Evolutionary conservation across 2,888 invertebrate genomes (phyloP).

Genomic region (Cryptus armator): DNA sequence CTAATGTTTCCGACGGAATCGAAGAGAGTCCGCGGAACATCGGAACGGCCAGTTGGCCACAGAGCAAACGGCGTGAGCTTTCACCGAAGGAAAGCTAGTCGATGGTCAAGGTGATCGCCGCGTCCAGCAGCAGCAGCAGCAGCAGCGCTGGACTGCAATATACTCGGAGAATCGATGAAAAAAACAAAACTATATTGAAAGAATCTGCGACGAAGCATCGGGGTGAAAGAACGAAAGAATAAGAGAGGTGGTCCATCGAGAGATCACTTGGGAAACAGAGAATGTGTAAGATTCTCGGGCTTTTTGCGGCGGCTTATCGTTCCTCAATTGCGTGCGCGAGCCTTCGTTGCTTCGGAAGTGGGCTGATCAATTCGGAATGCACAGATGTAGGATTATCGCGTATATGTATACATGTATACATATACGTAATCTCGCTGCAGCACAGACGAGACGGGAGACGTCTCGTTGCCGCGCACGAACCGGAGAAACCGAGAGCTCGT

Average conservation of each 20-base stretch:
- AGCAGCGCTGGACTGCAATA: background rate
- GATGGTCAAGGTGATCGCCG: slow-evolving; percentile 77
- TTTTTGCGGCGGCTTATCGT: background rate
- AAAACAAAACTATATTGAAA: background rate
- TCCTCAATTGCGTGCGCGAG: slow-evolving; percentile 45
- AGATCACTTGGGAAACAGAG: slow-evolving; percentile 27
- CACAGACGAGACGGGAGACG: slow-evolving; percentile 22
- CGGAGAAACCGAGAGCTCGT: slow-evolving; percentile 38
- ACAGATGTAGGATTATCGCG: slow-evolving; percentile 28
- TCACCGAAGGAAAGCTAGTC: slow-evolving; percentile 81
- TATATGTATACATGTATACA: background rate
- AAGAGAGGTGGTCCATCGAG: slow-evolving; percentile 13
- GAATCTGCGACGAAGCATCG: background rate
- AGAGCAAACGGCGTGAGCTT: slow-evolving; percentile 72
- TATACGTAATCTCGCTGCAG: background rate
- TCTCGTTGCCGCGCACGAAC: slow-evolving; percentile 18
- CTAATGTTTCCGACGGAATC: background rate
- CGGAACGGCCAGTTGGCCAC: slow-evolving; percentile 20
- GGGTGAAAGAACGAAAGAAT: background rate
- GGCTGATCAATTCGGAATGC: slow-evolving; percentile 53
- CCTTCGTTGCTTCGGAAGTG: slow-evolving; percentile 65
- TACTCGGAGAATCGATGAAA: background rate
- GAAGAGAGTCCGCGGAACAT: background rate
- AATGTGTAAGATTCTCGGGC: slow-evolving; percentile 3
- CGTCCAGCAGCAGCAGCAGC: background rate